Evolutionary conservation across 2,113 vertebrate species (phyloP), one percentile per base, ranked within the genome.

Genomic region (Mastomys natalensis): DNA sequence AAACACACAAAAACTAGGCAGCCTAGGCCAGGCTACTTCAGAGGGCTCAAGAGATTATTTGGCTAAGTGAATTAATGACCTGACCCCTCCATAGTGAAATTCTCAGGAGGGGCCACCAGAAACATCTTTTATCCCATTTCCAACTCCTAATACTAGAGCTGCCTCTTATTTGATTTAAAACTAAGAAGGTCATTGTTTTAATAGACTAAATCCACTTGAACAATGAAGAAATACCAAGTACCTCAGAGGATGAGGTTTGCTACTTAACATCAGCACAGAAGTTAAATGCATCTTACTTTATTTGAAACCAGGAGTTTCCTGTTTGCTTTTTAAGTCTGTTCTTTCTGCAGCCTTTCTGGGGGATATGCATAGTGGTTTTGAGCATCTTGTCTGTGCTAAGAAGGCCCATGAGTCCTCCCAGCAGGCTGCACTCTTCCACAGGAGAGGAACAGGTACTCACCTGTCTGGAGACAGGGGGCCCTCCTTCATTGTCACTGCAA

Each of bases 401-500:
- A 53, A 31, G 21, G 22, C 81, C n/a, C 86, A 16, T 0, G 29
- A 11, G 0, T n/a, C 45, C 64, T 0, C 3, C 3, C 48, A 16
- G 7, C 37, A 17, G 24, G 31, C 7, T 21, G 3, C 0, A 5
- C 10, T 95, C 34, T 37, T 10, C 1, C 34, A 34, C 34, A 77
- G 4, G 48, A 58, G 66, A 76, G 82, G 8, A 29, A 48, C 2
- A 16, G 12, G n/a, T 1, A 51, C 98, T 98, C 91, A 99, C 98
- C 97, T 98, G 89, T 96, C 82, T 0, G 96, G 97, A 93, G 64
- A 95, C 94, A 98, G 10, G 90, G 94, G 93, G 40, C 91, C 85
- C 3, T 98, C 98, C 89, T 98, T 94, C 0, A 0, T 66, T 80
- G 97, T 90, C 97, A 73, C 98, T 98, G 98, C 89, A 98, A 95